Evolutionary conservation across 2,797 vertebrate genomes (phyloP), one percentile per base, ranked within the genome.

Genomic region (Artibeus lituratus): DNA sequence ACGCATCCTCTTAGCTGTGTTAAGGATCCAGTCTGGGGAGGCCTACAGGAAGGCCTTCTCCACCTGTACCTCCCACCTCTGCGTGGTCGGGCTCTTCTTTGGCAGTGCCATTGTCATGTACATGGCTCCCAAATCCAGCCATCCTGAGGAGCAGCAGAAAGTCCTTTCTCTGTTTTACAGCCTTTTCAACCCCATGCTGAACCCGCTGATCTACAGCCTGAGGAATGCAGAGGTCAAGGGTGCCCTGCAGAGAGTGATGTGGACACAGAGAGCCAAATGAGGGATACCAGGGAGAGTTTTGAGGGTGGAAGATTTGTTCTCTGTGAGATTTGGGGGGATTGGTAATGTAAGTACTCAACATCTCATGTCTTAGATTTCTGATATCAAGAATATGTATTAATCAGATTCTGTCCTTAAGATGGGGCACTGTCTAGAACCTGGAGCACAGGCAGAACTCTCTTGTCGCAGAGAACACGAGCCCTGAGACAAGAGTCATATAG

Each of bases 91-190:
- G 42, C 92, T 98, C 69, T 97, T 96, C 93, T 96, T 94, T 65
- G 96, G 96, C 37, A 96, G 94, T 0, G 86, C 96, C 90, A 94
- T 97, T 0, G 12, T 97, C 51, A 47, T 85, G 78, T 96, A 96
- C 51, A 51, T 86, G 97, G 26, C 51, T 14, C 96, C 95, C 1
- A 59, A 57, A 2, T 89, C 82, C 4, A 0, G 0, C 19, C 87
- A 96, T 1, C 92, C 86, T 0, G 80, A 96, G 21, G 86, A 76
- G 49, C 94, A 88, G 14, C 92, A 95, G 73, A 94, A 96, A 89
- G 39, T 95, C 53, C 93, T 97, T 37, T 97, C 39, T 15, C 69
- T 98, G 15, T 97, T 96, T 77, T 96, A 95, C 12, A 97, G 90
- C 32, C 89, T 97, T 7, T n/a, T 97, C 83, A 97, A 95, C 44